phyloP scores from a whole-genome alignment of 2,888 invertebrate genomes.

The Exocentrus adspersus region DNA sequence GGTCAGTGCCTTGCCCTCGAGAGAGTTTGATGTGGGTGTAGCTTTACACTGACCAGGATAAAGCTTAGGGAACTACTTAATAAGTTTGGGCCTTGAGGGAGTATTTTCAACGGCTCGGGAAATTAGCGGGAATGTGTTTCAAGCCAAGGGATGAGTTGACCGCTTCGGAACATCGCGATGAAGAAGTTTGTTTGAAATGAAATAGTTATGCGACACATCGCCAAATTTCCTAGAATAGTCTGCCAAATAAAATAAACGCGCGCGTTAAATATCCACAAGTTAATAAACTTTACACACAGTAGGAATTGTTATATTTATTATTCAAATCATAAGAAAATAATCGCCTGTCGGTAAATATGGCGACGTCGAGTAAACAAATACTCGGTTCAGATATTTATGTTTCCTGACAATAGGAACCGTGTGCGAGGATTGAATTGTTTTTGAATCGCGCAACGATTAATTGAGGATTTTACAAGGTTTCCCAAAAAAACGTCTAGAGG shows the following conservation, averaged over 20 bases:
- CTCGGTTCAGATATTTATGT: neutral
- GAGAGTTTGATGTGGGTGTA: too few relatives aligned
- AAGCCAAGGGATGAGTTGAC: too few relatives aligned
- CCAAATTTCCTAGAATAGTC: too few relatives aligned
- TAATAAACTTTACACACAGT: neutral
- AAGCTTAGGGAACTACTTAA: too few relatives aligned
- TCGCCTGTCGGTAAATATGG: neutral
- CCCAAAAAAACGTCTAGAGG: neutral
- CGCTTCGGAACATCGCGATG: too few relatives aligned
- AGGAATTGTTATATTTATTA: neutral
- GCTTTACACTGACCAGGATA: too few relatives aligned
- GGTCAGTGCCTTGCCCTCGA: too few relatives aligned
- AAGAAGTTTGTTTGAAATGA: too few relatives aligned
- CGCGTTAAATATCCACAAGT: neutral
- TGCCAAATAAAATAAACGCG: neutral
- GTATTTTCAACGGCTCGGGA: too few relatives aligned
- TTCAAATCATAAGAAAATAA: slow-evolving; percentile 14
- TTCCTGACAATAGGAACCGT: neutral
- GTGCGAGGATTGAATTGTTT: neutral
- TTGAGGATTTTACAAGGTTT: neutral
- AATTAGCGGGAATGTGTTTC: too few relatives aligned
- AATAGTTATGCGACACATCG: too few relatives aligned
- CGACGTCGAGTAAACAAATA: neutral
- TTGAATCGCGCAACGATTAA: neutral
- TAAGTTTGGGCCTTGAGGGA: too few relatives aligned